Percentiles rank a stretch among this genome's conserved stretches.
These are phyloP conservation scores for Stomatorhinus walkeri DNA, from an alignment of 2,797 vertebrate genomes.

Conservation along the genomic window DNA sequence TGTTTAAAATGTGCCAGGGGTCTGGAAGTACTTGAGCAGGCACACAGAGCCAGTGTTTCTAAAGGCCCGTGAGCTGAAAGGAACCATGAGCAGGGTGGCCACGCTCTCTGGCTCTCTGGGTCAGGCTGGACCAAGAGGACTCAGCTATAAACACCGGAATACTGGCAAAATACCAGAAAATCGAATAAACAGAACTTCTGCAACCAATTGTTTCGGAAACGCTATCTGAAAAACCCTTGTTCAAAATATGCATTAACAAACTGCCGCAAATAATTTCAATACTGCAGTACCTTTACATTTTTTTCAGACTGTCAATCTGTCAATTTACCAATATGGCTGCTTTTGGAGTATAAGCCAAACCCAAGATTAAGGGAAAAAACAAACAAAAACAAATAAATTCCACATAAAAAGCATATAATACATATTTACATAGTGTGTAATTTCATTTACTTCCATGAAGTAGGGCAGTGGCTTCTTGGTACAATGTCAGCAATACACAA, in stretches of 20 bases:
- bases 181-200: not conserved
- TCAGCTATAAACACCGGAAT: not conserved
- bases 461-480: constrained; percentile 40
- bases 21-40: constrained; percentile 62
- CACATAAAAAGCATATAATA: constrained; percentile 45
- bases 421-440: constrained; percentile 60
- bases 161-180: constrained; percentile 12
- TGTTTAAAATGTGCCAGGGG: constrained; percentile 38
- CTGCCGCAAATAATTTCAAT: not conserved
- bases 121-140: not conserved
- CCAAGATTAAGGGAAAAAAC: constrained; percentile 28
- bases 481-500: constrained; percentile 19
- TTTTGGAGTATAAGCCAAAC: constrained; percentile 32
- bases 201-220: not conserved
- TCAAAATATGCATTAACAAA: not conserved
- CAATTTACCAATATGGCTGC: constrained; percentile 25
- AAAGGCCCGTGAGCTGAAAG: constrained; percentile 30
- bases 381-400: constrained; percentile 29
- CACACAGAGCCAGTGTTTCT: constrained; percentile 41
- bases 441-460: constrained; percentile 36
- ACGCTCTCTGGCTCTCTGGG: not conserved
- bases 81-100: constrained; percentile 25
- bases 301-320: not conserved
- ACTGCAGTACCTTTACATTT: constrained; percentile 23
- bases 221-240: not conserved